Conservation (phyloP, 2,888 invertebrate species). For the Aricia artaxerxes region DNA sequence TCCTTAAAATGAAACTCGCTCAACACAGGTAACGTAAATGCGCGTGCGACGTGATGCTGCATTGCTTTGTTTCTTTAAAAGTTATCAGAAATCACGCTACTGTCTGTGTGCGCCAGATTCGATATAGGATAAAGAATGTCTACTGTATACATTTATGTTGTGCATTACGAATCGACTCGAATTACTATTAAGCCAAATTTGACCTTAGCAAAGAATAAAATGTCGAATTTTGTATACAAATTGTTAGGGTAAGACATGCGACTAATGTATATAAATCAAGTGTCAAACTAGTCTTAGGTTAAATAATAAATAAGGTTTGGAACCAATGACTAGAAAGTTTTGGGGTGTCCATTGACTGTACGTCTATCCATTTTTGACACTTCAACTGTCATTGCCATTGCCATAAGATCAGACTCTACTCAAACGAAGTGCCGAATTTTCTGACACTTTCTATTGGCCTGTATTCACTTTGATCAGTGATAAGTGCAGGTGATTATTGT, state of each 20-base stretch:
- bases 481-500: too few relatives aligned
- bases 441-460: too few relatives aligned
- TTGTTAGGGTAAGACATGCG: constrained; percentile 10
- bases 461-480: too few relatives aligned
- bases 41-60: too few relatives aligned
- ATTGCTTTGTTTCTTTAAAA: too few relatives aligned
- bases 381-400: background rate
- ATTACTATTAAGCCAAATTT: background rate
- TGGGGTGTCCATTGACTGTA: background rate
- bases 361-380: background rate
- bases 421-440: too few relatives aligned
- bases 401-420: too few relatives aligned
- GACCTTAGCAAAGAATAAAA: background rate
- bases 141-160: background rate
- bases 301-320: constrained; percentile 29
- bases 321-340: constrained; percentile 20
- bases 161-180: background rate
- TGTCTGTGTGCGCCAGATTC: too few relatives aligned
- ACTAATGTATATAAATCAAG: background rate
- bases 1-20: background rate
- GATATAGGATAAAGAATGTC: background rate
- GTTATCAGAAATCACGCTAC: too few relatives aligned
- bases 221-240: constrained; percentile 31
- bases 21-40: too few relatives aligned
- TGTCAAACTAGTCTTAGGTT: constrained; percentile 13